These are phyloP conservation scores for Polyommatus icarus DNA, from an alignment of 2,888 invertebrate genomes.

Conservation along the genomic window DNA sequence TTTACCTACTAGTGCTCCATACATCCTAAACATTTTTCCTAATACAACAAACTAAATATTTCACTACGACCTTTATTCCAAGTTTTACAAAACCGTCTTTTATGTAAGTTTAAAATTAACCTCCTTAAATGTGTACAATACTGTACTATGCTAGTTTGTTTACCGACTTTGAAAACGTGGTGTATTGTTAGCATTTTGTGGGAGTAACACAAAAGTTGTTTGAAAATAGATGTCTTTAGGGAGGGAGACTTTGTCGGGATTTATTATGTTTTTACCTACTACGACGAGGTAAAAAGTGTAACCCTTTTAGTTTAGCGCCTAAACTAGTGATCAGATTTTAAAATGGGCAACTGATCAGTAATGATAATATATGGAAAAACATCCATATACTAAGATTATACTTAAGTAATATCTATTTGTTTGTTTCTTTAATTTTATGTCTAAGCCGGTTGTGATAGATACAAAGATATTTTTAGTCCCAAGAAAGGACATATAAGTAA, in stretches of 20 bases:
- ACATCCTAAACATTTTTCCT: not conserved
- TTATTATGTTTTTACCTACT: not conserved
- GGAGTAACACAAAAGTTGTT: not conserved
- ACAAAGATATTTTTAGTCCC: no score
- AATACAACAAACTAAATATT: not conserved
- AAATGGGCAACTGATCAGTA: no score
- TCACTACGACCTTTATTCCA: not conserved
- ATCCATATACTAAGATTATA: no score
- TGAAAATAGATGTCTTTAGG: not conserved
- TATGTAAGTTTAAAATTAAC: slow-evolving; percentile 50
- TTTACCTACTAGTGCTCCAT: not conserved
- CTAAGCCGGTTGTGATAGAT: no score
- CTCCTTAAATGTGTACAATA: slow-evolving; percentile 45
- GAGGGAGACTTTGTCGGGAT: not conserved
- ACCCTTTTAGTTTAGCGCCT: no score
- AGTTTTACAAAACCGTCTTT: slow-evolving; percentile 16
- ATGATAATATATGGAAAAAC: no score
- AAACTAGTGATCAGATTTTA: no score
- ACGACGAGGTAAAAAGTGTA: no score
- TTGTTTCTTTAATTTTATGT: no score
- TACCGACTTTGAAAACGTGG: not conserved
- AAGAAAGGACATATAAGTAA: no score
- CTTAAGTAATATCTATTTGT: no score
- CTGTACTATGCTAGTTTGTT: slow-evolving; percentile 24
- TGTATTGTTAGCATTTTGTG: not conserved